Conservation (phyloP, 2,113 vertebrate genomes). For the Pomatostomus ruficeps region DNA sequence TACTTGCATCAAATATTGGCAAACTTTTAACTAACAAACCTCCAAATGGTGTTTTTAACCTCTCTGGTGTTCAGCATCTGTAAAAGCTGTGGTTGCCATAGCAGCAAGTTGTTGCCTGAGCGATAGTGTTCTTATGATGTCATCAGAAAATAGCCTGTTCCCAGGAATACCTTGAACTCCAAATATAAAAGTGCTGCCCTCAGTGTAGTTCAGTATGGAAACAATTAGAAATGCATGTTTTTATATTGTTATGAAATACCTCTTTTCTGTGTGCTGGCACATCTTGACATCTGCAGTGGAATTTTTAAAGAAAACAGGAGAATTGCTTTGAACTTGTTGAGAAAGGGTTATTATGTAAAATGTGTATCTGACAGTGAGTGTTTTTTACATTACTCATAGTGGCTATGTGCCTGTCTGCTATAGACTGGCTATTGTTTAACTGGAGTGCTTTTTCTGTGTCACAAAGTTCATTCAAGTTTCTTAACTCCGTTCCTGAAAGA, state of each 20-base stretch:
- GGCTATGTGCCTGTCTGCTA: not conserved
- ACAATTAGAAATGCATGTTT: slow-evolving; percentile 36
- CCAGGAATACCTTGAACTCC: slow-evolving; percentile 61
- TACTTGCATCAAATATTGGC: not conserved
- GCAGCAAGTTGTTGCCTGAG: slow-evolving; percentile 63
- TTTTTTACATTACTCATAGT: not conserved
- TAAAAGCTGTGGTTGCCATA: slow-evolving; percentile 55
- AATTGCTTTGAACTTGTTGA: slow-evolving; percentile 48
- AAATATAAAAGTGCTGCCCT: slow-evolving; percentile 10
- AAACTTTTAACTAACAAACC: slow-evolving; percentile 37
- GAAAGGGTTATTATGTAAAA: slow-evolving; percentile 47
- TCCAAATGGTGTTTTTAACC: slow-evolving; percentile 48
- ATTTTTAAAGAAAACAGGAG: slow-evolving; percentile 15
- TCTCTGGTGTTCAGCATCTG: not conserved
- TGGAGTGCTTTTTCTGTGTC: not conserved
- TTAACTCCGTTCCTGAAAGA: not conserved
- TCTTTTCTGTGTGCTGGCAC: not conserved
- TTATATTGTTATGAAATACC: not conserved
- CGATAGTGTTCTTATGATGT: slow-evolving; percentile 45
- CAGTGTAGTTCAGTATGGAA: not conserved
- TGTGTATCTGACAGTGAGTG: not conserved
- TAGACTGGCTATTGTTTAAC: not conserved
- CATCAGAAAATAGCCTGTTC: slow-evolving; percentile 52
- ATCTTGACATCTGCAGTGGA: slow-evolving; percentile 19
- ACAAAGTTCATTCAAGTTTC: not conserved